Base-by-base conservation (phyloP, 2,113 vertebrate species). In the Siniperca chuatsi region DNA sequence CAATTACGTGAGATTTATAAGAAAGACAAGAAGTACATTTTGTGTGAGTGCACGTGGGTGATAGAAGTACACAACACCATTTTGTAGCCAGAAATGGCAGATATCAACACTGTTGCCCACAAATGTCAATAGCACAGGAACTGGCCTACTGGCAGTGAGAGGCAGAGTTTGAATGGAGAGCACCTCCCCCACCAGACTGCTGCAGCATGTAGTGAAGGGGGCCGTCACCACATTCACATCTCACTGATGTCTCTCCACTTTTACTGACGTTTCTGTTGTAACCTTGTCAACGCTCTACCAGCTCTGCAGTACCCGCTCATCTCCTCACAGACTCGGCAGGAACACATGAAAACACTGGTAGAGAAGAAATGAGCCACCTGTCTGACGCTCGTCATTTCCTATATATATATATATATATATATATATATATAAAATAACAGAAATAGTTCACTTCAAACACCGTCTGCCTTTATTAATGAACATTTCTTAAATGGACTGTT, bases 151-250 rank as follows among this genome's bases (percentile, higher is more conserved):
- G 23, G 67, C 54, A 83, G 52, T 76, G 81, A 79, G 23, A 62
- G 85, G 67, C 70, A 37, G 79, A 88, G 82, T 82, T 79, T 92
- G 87, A 89, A 93, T 90, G 82, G 87, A 82, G 84, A 78, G 79
- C 85, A 81, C 90, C 89, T 92, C 91, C 92, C 91, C 92, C 93
- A 89, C 79, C 80, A 84, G 50, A 62, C 87, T 82, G 81, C 91
- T 69, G 82, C 86, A 85, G 84, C 86, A 35, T 72, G 54, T 75
- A 37, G 48, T n/a, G 73, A 65, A 67, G 79, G 78, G 29, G 70
- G 78, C 78, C 65, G 33, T 81, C 80, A 71, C 83, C 75, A 44
- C 80, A n/a, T 69, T 78, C 83, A 82, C 79, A 66, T 68, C 75
- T 81, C 69, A 54, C 65, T n/a, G 6, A 29, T 25, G 69, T 6